phyloP scores from a whole-genome alignment of 1,140 invertebrate species.

The Paraescarpia echinospica region DNA sequence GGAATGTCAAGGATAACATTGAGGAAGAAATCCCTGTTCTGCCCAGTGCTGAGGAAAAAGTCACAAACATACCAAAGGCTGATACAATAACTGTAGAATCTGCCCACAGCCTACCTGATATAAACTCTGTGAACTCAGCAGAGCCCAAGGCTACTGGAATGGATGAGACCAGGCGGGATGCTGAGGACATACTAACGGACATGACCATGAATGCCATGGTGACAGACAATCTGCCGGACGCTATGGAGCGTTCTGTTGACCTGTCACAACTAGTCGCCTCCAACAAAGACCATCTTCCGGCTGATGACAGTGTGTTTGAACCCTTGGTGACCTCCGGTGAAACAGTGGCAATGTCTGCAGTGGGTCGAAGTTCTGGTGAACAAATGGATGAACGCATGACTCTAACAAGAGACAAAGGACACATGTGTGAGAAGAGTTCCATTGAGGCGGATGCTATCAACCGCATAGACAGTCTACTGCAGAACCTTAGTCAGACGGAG shows the following conservation, averaged over 20 bases:
- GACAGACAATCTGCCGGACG: neutral
- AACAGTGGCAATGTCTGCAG: neutral
- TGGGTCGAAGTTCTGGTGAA: neutral
- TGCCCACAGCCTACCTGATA: neutral
- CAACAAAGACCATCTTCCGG: neutral
- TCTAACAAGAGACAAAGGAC: neutral
- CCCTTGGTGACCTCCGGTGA: neutral
- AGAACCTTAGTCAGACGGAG: neutral
- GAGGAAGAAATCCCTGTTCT: no score
- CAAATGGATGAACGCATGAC: neutral
- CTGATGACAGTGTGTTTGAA: constrained; percentile 11
- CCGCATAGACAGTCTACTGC: neutral
- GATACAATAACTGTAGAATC: neutral
- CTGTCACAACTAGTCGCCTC: neutral
- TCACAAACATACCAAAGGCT: neutral
- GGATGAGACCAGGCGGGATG: neutral
- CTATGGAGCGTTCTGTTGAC: neutral
- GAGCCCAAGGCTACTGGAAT: neutral
- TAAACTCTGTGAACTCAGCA: neutral
- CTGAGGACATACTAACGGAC: neutral
- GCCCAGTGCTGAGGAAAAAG: neutral
- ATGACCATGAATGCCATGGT: neutral
- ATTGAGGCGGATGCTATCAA: constrained; percentile 8
- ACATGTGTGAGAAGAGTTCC: neutral
- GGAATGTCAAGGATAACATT: neutral